A percentile compares a stretch with the other conserved stretches of the same genome.
These are phyloP conservation scores for Meloidogyne exigua DNA, from an alignment of 1,140 invertebrate genomes.

Conservation along the genomic window DNA sequence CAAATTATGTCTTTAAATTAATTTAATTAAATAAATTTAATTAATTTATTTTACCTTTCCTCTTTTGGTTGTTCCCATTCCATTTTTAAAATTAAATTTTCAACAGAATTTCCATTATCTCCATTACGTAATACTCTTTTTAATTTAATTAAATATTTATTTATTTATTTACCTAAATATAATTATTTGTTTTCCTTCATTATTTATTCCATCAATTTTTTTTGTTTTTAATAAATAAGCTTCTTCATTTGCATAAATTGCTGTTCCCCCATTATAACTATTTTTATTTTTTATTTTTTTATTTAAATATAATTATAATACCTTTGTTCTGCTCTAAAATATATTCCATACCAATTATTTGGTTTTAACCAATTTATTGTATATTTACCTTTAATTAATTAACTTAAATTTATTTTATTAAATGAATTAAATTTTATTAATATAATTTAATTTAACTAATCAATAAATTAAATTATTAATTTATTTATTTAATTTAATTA, in stretches of 20 bases:
- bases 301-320: slow-evolving; percentile 16
- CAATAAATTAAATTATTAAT: no score
- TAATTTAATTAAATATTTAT: neutral
- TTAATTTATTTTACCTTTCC: slow-evolving; percentile 33
- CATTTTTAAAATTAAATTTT: slow-evolving; percentile 48
- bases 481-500: no score
- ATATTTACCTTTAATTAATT: slow-evolving; percentile 53
- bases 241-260: slow-evolving; percentile 44
- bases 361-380: slow-evolving; percentile 59
- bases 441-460: no score
- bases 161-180: neutral
- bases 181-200: slow-evolving; percentile 21
- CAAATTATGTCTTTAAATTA: slow-evolving; percentile 45
- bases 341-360: slow-evolving; percentile 56
- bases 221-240: slow-evolving; percentile 50
- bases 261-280: slow-evolving; percentile 22
- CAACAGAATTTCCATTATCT: slow-evolving; percentile 44
- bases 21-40: slow-evolving; percentile 2
- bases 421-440: no score
- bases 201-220: slow-evolving; percentile 32
- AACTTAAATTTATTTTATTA: neutral
- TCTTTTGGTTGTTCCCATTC: slow-evolving; percentile 48
- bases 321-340: slow-evolving; percentile 50
- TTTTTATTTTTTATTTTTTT: slow-evolving; percentile 7
- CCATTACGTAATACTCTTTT: slow-evolving; percentile 24